A percentile compares a stretch with the other conserved stretches of the same genome.
phyloP scores from a whole-genome alignment of 2,113 vertebrate genomes.

The Paracanthobrama guichenoti region DNA sequence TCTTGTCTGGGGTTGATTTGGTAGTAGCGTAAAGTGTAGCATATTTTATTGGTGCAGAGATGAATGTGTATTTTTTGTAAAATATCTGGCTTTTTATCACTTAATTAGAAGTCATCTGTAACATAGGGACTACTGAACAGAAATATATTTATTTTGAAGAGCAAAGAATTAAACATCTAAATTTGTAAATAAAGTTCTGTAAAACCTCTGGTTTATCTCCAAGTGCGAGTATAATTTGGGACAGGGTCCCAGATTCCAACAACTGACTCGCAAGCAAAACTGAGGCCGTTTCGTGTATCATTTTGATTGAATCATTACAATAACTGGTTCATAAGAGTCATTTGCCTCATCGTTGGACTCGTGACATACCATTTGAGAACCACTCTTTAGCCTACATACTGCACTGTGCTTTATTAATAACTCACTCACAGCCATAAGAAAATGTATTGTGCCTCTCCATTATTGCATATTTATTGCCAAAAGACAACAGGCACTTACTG shows the following conservation, averaged over 20 bases:
- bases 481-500: slow-evolving; percentile 25
- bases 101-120: not conserved
- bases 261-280: not conserved
- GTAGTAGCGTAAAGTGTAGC: too few species aligned
- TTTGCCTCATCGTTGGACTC: not conserved
- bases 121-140: not conserved
- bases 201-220: not conserved
- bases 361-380: not conserved
- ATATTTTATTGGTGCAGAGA: too few species aligned
- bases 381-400: not conserved
- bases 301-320: not conserved
- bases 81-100: too few species aligned
- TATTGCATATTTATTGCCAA: not conserved
- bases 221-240: too few species aligned
- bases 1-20: too few species aligned
- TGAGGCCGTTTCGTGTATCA: not conserved
- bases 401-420: not conserved
- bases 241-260: too few species aligned
- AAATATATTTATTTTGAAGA: not conserved
- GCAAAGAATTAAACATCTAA: too few species aligned
- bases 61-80: too few species aligned
- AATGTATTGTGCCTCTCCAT: not conserved
- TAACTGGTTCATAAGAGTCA: not conserved
- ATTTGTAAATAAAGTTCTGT: not conserved
- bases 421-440: not conserved